Conservation (phyloP, 2,888 invertebrate genomes). For the Brachyopa scutellaris region DNA sequence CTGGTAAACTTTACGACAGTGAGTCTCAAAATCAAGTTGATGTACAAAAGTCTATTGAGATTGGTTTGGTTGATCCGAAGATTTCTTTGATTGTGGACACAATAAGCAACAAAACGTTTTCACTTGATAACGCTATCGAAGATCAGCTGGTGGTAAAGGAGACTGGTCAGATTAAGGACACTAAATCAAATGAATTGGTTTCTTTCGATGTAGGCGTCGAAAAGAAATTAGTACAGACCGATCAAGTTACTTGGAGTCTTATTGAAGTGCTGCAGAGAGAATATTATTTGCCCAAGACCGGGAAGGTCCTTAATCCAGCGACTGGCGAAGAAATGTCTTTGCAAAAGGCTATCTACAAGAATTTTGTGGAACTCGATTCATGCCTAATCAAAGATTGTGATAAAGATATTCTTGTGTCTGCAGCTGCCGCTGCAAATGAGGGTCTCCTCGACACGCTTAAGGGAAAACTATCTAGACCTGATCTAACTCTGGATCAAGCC, state of each 20-base stretch:
- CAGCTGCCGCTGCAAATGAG: conserved; percentile 87
- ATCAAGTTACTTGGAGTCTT: conserved; percentile 87
- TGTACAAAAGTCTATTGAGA: conserved; percentile 89
- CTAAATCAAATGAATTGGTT: conserved; percentile 87
- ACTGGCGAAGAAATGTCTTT: conserved; percentile 89
- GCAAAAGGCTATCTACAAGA: conserved; percentile 88
- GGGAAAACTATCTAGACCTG: conserved; percentile 87
- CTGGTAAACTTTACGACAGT: conserved; percentile 88
- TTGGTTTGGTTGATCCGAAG: conserved; percentile 91
- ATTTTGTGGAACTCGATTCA: conserved; percentile 88
- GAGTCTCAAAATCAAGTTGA: conserved; percentile 88
- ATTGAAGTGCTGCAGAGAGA: conserved; percentile 89
- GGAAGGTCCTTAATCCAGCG: conserved; percentile 89
- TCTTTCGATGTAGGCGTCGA: conserved; percentile 88
- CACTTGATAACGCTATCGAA: conserved; percentile 89
- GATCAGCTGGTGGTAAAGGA: conserved; percentile 86
- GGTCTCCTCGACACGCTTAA: conserved; percentile 87
- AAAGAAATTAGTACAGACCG: conserved; percentile 87
- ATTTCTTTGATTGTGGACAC: conserved; percentile 92
- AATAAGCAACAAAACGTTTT: conserved; percentile 86
- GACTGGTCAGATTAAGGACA: conserved; percentile 88
- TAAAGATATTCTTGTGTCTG: conserved; percentile 85
- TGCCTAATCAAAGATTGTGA: conserved; percentile 89
- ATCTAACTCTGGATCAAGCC: conserved; percentile 89
- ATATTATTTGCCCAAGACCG: conserved; percentile 88